A percentile compares a stretch with the other conserved stretches of the same genome.
These are phyloP conservation scores for Triplophysa tibetana DNA, from an alignment of 2,113 vertebrate genomes.

Conservation along the genomic window DNA sequence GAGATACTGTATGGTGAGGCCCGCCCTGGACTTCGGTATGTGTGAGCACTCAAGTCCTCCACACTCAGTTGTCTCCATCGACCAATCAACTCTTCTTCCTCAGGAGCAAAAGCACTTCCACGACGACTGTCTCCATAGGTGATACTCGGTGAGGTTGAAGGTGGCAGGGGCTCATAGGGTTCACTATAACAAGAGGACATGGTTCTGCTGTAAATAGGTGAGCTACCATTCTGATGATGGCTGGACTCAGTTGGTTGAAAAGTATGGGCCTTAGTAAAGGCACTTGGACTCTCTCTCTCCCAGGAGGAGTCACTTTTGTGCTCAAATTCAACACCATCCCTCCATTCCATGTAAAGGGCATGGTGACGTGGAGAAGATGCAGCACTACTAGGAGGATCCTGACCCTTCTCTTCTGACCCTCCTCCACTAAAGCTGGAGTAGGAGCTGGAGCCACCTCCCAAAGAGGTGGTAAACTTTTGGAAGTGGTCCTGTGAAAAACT, in stretches of 20 bases:
- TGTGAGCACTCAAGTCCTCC: conserved; percentile 88
- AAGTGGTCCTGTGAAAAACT: conserved; percentile 87
- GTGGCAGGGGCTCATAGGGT: conserved; percentile 85
- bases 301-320: conserved; percentile 85
- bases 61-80: conserved; percentile 90
- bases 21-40: conserved; percentile 79
- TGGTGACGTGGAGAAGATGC: conserved; percentile 88
- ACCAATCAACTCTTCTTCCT: conserved; percentile 81
- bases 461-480: conserved; percentile 78
- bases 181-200: conserved; percentile 87
- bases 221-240: conserved; percentile 82
- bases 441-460: conserved; percentile 88
- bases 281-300: conserved; percentile 81
- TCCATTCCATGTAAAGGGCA: conserved; percentile 89
- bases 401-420: conserved; percentile 91
- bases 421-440: conserved; percentile 93
- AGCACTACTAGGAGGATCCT: conserved; percentile 80
- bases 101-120: conserved; percentile 76
- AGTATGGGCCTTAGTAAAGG: conserved; percentile 78
- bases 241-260: conserved; percentile 79
- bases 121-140: conserved; percentile 83
- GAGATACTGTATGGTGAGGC: conserved; percentile 89
- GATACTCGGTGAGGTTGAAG: conserved; percentile 82
- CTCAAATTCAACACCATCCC: conserved; percentile 82
- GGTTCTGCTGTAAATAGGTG: conserved; percentile 84